Percentiles rank a stretch among this genome's conserved stretches.
Evolutionary conservation across 2,113 vertebrate genomes (phyloP).

Genomic region (Oxygymnocypris stewartii): DNA sequence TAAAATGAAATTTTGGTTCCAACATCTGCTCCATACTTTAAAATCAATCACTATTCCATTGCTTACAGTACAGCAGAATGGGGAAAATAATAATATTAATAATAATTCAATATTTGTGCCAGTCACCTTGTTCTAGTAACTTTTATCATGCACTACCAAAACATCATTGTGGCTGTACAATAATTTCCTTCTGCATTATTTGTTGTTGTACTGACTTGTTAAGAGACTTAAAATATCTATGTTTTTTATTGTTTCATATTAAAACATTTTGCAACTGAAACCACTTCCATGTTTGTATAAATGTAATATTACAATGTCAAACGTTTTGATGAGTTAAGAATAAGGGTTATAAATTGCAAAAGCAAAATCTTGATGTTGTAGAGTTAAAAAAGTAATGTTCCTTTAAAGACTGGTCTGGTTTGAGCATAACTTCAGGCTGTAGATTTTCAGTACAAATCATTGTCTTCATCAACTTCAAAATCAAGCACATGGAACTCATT

Average conservation of each 20-base stretch:
- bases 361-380: not conserved
- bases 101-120: not conserved
- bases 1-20: not conserved
- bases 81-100: no score
- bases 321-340: not conserved
- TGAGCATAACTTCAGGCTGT: not conserved
- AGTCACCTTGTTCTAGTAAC: not conserved
- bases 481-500: not conserved
- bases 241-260: not conserved
- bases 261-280: not conserved
- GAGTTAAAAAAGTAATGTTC: not conserved
- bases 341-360: not conserved
- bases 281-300: not conserved
- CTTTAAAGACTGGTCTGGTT: not conserved
- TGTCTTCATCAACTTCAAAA: slow-evolving; percentile 19
- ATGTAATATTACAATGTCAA: not conserved
- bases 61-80: not conserved
- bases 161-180: not conserved
- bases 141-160: not conserved
- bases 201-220: not conserved
- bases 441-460: not conserved
- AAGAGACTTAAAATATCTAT: no score
- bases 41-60: not conserved
- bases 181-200: not conserved
- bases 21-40: not conserved